Conservation (phyloP, 1,140 invertebrate species). For the Campoletis sonorensis region DNA sequence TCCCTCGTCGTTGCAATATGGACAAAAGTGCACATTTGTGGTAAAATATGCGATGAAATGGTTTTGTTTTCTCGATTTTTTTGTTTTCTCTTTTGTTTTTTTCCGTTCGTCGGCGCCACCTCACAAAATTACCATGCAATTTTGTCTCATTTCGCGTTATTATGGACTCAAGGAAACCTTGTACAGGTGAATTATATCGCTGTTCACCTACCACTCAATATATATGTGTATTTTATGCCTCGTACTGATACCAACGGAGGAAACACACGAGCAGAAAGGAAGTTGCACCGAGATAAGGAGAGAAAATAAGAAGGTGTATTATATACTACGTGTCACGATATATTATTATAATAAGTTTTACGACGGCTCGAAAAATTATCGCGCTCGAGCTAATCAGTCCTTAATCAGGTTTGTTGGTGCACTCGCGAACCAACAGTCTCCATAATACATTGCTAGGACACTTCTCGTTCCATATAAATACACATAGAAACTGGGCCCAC, state of each 20-base stretch:
- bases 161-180: background rate
- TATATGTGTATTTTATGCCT: too few relatives aligned
- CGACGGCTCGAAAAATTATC: background rate
- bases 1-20: background rate
- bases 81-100: background rate
- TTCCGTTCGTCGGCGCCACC: background rate
- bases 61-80: too few relatives aligned
- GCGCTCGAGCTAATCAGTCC: conserved; percentile 34
- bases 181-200: too few relatives aligned
- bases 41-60: background rate
- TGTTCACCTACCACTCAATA: too few relatives aligned
- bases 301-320: background rate
- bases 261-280: conserved; percentile 6
- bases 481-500: background rate
- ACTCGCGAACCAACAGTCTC: background rate
- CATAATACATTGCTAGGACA: background rate
- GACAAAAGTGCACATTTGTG: background rate
- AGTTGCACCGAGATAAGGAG: conserved; percentile 17
- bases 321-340: background rate
- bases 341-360: conserved; percentile 26
- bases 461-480: background rate
- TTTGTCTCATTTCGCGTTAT: conserved; percentile 35
- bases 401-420: conserved; percentile 33
- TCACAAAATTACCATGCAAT: conserved; percentile 32
- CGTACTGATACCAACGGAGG: too few relatives aligned